Evolutionary conservation across 2,797 vertebrate genomes (phyloP), one percentile per base, ranked within the genome.

Genomic region (Orientallactaga sibirica): DNA sequence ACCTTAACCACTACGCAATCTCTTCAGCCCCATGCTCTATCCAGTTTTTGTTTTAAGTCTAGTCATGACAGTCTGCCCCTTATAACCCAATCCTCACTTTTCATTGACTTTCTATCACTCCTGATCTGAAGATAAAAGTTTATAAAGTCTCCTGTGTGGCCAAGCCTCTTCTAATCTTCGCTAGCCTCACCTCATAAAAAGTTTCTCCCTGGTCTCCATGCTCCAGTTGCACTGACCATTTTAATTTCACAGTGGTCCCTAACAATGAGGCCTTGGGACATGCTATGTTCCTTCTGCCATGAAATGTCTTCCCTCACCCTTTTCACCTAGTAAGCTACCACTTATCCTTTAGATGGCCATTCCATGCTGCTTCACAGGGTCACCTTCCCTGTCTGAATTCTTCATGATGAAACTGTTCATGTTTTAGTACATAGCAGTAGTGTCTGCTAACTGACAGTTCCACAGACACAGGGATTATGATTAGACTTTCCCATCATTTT

Each of bases 101-200:
- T 68, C 48, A 94, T 62, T 90, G 78, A 85, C 27, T 94, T 88
- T 55, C 61, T 95, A 3, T 79, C 64, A 88, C 43, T 91, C 27
- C 33, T 84, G 66, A 83, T 11, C 43, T 86, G 33, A 92, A 82
- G 15, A 75, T 27, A 75, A 27, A 86, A 73, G 3, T 48, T 48
- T 91, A 18, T 83, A 25, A 82, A 29, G 80, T 55, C n/a, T 75
- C 25, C 25, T 94, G 3, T 27, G 2, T 91, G 24, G 14, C 82
- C 8, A 22, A 48, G 58, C 37, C n/a, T 41, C 12, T 15, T 11
- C 52, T 66, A 78, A 0, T 48, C 70, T 80, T 88, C 68, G 92
- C 55, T 9, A 43, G 52, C 55, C 22, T 87, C 18, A 19, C 80
- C 27, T 91, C 75, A 52, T 24, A 25, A 11, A 22, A 0, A 77